phyloP scores from a whole-genome alignment of 2,888 invertebrate genomes.

The Noctua janthe region DNA sequence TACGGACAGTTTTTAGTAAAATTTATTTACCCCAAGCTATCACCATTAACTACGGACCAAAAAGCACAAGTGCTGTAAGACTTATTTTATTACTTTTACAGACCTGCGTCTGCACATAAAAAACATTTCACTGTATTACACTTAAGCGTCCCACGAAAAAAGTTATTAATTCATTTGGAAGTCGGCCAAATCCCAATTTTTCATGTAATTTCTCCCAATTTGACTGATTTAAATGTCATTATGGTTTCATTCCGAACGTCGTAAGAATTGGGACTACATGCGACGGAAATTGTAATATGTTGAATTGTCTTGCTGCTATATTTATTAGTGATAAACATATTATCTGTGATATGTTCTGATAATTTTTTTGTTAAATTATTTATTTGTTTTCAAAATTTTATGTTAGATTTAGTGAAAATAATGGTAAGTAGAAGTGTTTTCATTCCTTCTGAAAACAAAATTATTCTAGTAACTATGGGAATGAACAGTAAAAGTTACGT shows the following conservation, averaged over 20 bases:
- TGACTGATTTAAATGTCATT: constrained; percentile 64
- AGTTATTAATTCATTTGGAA: constrained; percentile 62
- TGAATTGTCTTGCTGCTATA: constrained; percentile 36
- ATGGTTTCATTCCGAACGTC: constrained; percentile 50
- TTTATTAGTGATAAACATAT: constrained; percentile 65
- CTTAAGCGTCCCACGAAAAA: constrained; percentile 44
- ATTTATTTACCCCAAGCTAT: constrained; percentile 13
- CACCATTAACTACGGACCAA: constrained; percentile 3
- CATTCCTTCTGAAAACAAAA: not conserved
- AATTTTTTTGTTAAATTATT: constrained; percentile 41
- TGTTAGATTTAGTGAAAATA: not conserved
- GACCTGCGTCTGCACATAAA: constrained; percentile 24
- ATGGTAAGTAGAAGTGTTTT: not conserved
- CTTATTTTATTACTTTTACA: constrained; percentile 43
- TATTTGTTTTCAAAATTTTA: constrained; percentile 31
- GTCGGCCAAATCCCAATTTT: constrained; percentile 58
- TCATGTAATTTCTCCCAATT: constrained; percentile 50
- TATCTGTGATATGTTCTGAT: constrained; percentile 38
- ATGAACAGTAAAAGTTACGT: not conserved
- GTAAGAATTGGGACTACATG: constrained; percentile 25
- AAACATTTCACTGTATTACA: constrained; percentile 39
- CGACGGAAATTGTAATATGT: constrained; percentile 42
- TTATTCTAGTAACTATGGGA: not conserved
- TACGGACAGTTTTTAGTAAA: not conserved
- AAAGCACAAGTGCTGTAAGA: constrained; percentile 17